Conservation (phyloP, 2,113 vertebrate species). For the Isichthys henryi region DNA sequence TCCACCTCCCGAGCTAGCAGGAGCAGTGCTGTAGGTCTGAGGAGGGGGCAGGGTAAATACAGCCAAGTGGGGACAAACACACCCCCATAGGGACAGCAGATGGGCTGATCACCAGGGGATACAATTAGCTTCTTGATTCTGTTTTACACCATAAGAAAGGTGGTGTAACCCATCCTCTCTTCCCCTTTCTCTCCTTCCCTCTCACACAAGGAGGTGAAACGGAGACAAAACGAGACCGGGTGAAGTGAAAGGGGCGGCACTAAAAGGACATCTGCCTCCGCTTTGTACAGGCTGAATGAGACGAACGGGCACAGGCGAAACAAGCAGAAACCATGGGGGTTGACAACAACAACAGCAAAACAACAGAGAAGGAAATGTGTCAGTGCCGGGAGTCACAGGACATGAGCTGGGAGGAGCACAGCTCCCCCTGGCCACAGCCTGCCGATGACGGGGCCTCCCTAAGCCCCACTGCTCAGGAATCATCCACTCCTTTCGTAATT, state of each 20-base stretch:
- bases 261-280: conserved; percentile 4
- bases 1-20: not conserved
- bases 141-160: conserved; percentile 7
- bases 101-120: conserved; percentile 17
- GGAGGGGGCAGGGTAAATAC: not conserved
- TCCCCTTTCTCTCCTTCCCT: not conserved
- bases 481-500: not conserved
- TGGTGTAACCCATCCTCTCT: not conserved
- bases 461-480: not conserved
- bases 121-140: conserved; percentile 23
- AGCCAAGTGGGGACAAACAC: conserved; percentile 16
- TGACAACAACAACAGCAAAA: not conserved
- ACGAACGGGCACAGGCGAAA: not conserved
- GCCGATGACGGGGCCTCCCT: not conserved
- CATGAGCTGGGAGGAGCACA: not conserved
- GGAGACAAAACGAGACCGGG: not conserved
- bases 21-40: not conserved
- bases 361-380: not conserved
- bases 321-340: not conserved
- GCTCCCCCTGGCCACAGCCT: not conserved
- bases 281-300: not conserved
- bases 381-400: not conserved
- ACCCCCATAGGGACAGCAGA: conserved; percentile 13
- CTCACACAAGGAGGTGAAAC: not conserved
- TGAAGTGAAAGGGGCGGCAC: not conserved